Evolutionary conservation across 1,140 invertebrate genomes (phyloP).

Genomic region (Delia radicum): DNA sequence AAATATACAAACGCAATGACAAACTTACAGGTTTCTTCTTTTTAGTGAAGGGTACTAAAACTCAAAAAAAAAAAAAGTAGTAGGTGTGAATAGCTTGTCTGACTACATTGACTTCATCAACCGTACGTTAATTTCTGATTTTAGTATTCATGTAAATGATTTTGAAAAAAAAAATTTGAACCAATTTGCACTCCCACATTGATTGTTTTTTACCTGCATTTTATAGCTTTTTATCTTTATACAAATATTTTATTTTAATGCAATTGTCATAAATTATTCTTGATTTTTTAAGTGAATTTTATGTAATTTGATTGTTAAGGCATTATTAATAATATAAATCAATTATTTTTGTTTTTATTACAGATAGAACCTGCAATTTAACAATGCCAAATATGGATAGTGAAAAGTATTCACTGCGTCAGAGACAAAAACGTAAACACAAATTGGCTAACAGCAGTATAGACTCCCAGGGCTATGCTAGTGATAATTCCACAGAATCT

Average conservation of each 20-base stretch:
- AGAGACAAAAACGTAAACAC: constrained; percentile 41
- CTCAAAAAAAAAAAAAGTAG: neutral
- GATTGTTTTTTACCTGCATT: neutral
- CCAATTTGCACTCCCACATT: neutral
- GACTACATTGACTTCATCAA: neutral
- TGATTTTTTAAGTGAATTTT: neutral
- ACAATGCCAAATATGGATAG: neutral
- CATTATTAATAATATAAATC: neutral
- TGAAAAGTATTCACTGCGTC: constrained; percentile 52
- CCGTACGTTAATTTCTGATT: neutral
- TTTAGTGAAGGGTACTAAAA: neutral
- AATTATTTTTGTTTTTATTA: neutral
- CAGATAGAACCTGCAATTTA: neutral
- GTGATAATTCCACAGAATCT: neutral
- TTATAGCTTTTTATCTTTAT: neutral
- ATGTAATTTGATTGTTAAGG: neutral
- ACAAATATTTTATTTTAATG: neutral
- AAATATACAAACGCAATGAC: neutral
- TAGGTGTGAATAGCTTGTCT: neutral
- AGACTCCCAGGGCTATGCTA: neutral
- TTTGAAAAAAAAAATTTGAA: neutral
- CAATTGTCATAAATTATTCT: neutral
- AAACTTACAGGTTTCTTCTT: neutral
- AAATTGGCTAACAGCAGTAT: neutral
- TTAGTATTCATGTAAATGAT: neutral